Base-by-base conservation (phyloP, 1,140 invertebrate genomes). In the Zaprionus camerounensis region DNA sequence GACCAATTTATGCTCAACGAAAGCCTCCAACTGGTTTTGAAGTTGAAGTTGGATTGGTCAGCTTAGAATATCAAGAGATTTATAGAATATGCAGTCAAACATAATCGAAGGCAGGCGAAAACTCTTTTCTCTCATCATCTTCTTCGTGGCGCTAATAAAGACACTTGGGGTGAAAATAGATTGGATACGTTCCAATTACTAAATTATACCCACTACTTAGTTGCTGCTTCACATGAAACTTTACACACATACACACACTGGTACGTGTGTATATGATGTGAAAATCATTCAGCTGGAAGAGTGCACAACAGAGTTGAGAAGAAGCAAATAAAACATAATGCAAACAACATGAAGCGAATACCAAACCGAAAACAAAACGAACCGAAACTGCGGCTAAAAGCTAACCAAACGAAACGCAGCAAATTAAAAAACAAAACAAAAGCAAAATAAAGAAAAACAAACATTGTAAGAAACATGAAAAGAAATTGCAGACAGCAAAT, bases 181-280 rank as follows among this genome's bases (percentile, higher is more conserved):
- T 91, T 91, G 87, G 88, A 81, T 91, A 91, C 87, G 87, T 91
- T 91, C 87, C 87, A 91, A 91, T 91, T 91, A 81, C 77, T 75
- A 71, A 84, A 81, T 83, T 82, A 91, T 91, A 71, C 83, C 83
- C 69, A 83, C 81, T 75, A 90, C 76, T 85, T 84, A 73, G 74
- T 53, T 73, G 68, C 55, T 58, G 59, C 55, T 56, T 36, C 56
- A 63, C 65, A 71, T 65, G 67, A 24, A 76, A 59, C 68, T 63
- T 55, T 58, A 38, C 36, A 38, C 41, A 44, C 41, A 56, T 17
- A 44, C 38, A 56, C 26, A 57, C 6, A 49, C 2, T 13, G 9
- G 24, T 51, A 24, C 20, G 46, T 51, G 41, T 20, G 41, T 20
- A 57, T 44, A 31, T 58, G 74, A 81, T 87, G 84, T 71, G 75